Evolutionary conservation across 2,888 invertebrate genomes (phyloP).

Genomic region (Leucophenga montana): DNA sequence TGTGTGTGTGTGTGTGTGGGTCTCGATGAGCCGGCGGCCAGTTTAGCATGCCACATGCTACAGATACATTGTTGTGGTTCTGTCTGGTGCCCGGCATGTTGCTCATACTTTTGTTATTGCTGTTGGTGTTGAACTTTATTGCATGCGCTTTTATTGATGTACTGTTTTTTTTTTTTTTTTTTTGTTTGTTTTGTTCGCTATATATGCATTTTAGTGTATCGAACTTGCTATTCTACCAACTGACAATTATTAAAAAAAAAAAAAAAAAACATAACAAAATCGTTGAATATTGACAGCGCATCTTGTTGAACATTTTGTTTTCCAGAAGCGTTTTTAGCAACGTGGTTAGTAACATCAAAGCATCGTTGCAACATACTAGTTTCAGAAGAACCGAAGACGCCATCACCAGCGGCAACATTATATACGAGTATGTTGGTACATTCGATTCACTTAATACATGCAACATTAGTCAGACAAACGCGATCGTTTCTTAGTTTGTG

Average conservation of each 20-base stretch:
- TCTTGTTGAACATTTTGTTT: conserved; percentile 2
- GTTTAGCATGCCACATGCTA: neutral
- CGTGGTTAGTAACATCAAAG: neutral
- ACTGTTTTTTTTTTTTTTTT: neutral
- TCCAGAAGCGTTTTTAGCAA: conserved; percentile 5
- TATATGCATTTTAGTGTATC: too few species aligned
- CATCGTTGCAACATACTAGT: neutral
- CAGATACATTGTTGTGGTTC: neutral
- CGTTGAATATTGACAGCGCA: neutral
- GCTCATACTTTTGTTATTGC: conserved; percentile 24
- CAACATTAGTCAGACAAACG: too few species aligned
- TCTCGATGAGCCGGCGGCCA: neutral
- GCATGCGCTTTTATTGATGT: conserved; percentile 24
- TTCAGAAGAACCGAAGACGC: too few species aligned
- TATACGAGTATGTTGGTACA: too few species aligned
- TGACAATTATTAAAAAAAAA: conserved; percentile 1
- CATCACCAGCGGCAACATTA: too few species aligned
- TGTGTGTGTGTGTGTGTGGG: neutral
- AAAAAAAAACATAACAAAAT: too few species aligned
- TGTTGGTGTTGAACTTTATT: conserved; percentile 31
- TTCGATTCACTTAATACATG: too few species aligned
- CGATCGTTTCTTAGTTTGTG: too few species aligned
- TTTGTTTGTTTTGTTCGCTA: too few species aligned
- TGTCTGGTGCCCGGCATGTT: neutral
- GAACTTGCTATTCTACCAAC: neutral